Base-by-base conservation (phyloP, 2,797 vertebrate species). In the Nothura maculosa region DNA sequence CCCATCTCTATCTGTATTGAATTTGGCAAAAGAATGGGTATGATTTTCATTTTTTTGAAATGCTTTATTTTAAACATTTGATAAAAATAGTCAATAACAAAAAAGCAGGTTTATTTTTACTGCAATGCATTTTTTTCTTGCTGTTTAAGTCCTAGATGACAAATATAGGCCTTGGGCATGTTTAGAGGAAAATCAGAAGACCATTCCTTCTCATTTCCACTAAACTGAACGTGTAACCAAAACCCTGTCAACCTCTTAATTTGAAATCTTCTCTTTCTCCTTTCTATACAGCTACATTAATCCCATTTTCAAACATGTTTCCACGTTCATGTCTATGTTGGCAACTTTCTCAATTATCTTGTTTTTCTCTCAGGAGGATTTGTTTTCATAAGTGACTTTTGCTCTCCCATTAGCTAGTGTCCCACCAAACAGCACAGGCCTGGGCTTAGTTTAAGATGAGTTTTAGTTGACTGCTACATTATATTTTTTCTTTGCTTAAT, bases 11-110 rank as follows among this genome's bases (percentile, higher is more conserved):
- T 98, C 98, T 98, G 97, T 96, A 97, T 94, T 93, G 97, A 96
- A 94, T 91, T 91, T 98, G 97, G 97, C 97, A 97, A 93, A 96
- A 95, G 94, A 94, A 96, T 95, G 97, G 93, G 85, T 98, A 97
- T 98, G 97, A 98, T 98, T 98, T 98, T 97, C 96, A 92, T 95
- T 97, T 97, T 97, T 97, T 96, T 70, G 93, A 76, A 92, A 85
- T 84, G 94, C 79, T 97, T 95, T 68, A 94, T 97, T 97, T 96
- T 96, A 96, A 97, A 94, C 96, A 92, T 93, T 95, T 96, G 97
- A 98, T 98, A 98, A 98, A 98, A 98, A 98, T 98, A 98, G 97
- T 97, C 96, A 97, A 97, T 98, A 97, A 95, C 94, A 96, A 96
- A 97, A 97, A 96, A 94, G 34, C 21, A 47, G 72, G 95, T 96